These are phyloP conservation scores for Mallotus villosus DNA, from an alignment of 2,797 vertebrate genomes.

Conservation along the genomic window DNA sequence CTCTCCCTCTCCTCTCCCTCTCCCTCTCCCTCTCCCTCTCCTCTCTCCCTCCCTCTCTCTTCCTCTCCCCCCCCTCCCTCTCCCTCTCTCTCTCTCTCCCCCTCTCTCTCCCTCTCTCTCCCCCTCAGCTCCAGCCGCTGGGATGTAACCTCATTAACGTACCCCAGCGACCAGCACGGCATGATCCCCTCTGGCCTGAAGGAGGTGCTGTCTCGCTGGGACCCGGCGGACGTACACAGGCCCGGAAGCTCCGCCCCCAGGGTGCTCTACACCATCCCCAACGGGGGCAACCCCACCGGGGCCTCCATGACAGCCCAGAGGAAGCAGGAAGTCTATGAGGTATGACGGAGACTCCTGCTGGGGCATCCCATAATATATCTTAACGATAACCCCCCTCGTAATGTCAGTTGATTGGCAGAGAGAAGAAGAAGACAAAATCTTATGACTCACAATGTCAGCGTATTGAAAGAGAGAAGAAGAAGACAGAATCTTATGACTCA, in stretches of 20 bases:
- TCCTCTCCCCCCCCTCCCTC: neutral
- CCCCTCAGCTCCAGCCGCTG: slow-evolving; percentile 76
- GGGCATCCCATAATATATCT: neutral
- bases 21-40: neutral
- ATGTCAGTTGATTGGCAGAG: too few species aligned
- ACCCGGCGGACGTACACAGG: slow-evolving; percentile 69
- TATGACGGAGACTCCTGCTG: slow-evolving; percentile 31
- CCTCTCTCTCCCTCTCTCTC: neutral
- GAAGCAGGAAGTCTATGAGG: slow-evolving; percentile 84
- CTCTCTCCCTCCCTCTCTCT: neutral
- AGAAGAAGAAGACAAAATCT: too few species aligned
- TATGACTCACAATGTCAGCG: neutral
- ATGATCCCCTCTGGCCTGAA: slow-evolving; percentile 79
- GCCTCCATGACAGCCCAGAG: slow-evolving; percentile 78
- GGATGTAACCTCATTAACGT: slow-evolving; percentile 83
- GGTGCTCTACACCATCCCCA: slow-evolving; percentile 85
- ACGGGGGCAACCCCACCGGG: slow-evolving; percentile 85
- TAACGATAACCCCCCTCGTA: too few species aligned
- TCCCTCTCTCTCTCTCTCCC: too few species aligned
- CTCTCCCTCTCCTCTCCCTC: neutral
- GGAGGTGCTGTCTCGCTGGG: slow-evolving; percentile 79
- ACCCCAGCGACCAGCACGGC: slow-evolving; percentile 78
- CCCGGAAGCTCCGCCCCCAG: slow-evolving; percentile 64
- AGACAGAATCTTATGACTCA: neutral
- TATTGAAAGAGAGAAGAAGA: too few species aligned